A percentile compares a stretch with the other conserved stretches of the same genome.
These are phyloP conservation scores for Barypeithes pellucidus DNA, from an alignment of 2,888 invertebrate genomes.

Conservation along the genomic window DNA sequence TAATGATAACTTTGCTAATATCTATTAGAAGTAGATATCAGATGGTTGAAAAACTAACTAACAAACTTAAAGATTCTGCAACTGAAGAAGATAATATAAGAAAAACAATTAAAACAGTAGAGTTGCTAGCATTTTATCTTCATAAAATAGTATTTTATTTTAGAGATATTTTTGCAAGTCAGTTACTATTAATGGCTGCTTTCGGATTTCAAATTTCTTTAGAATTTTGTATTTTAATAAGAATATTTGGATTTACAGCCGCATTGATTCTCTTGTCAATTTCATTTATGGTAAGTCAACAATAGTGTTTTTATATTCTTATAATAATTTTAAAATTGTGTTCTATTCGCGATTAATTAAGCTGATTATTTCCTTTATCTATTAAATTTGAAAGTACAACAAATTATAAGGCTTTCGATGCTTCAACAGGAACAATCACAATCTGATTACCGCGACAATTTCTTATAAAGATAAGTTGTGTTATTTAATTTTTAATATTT, in stretches of 20 bases:
- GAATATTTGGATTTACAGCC: background rate
- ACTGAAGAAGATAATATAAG: background rate
- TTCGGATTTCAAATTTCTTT: background rate
- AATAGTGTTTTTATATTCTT: no score
- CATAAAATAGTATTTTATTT: background rate
- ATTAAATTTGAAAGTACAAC: no score
- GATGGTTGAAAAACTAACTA: background rate
- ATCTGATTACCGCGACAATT: no score
- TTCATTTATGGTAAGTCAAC: background rate
- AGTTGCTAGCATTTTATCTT: background rate
- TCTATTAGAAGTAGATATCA: background rate
- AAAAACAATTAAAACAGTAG: background rate
- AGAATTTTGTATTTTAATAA: background rate
- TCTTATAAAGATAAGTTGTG: no score
- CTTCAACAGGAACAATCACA: no score
- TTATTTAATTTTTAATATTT: no score
- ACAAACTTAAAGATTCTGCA: background rate
- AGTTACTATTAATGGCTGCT: background rate
- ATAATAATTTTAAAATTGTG: no score
- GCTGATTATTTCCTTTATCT: no score
- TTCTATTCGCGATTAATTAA: no score
- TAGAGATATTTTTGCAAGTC: background rate
- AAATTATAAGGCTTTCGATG: no score
- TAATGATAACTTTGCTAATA: background rate
- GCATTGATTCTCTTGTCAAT: background rate